Conservation (phyloP, 2,113 vertebrate genomes). For the Sylvietta virens region DNA sequence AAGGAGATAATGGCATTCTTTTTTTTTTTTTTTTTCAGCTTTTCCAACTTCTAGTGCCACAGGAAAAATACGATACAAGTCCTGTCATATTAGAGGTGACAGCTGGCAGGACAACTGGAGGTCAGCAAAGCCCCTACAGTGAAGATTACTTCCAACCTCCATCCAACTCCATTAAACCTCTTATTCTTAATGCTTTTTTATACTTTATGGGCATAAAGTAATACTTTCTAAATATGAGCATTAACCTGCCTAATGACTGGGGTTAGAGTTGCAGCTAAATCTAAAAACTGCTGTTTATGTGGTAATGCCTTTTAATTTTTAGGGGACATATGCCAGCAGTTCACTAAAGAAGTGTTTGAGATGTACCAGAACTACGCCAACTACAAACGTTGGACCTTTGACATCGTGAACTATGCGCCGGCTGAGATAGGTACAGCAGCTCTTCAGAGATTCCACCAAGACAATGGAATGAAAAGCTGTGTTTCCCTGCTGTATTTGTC, state of each 20-base stretch:
- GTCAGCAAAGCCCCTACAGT: slow-evolving; percentile 67
- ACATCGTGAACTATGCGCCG: slow-evolving; percentile 80
- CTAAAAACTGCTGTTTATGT: neutral
- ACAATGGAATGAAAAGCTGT: neutral
- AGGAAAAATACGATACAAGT: slow-evolving; percentile 79
- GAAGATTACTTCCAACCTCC: neutral
- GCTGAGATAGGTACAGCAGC: slow-evolving; percentile 82
- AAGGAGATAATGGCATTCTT: neutral
- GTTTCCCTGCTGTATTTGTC: neutral
- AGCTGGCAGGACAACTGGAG: slow-evolving; percentile 93
- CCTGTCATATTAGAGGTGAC: slow-evolving; percentile 86
- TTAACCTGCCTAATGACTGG: neutral
- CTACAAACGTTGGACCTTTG: slow-evolving; percentile 88
- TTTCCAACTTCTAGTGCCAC: slow-evolving; percentile 79
- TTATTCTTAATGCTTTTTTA: neutral
- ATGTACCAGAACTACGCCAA: slow-evolving; percentile 88
- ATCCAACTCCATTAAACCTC: neutral
- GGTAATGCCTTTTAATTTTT: neutral
- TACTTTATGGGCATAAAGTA: neutral
- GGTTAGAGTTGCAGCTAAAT: neutral
- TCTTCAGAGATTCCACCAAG: neutral
- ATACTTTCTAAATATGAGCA: neutral
- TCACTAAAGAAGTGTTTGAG: slow-evolving; percentile 90
- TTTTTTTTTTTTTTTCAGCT: slow-evolving; percentile 67
- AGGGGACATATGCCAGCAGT: slow-evolving; percentile 98